phyloP scores from a whole-genome alignment of 2,113 vertebrate species.

The Heliornis fulica region DNA sequence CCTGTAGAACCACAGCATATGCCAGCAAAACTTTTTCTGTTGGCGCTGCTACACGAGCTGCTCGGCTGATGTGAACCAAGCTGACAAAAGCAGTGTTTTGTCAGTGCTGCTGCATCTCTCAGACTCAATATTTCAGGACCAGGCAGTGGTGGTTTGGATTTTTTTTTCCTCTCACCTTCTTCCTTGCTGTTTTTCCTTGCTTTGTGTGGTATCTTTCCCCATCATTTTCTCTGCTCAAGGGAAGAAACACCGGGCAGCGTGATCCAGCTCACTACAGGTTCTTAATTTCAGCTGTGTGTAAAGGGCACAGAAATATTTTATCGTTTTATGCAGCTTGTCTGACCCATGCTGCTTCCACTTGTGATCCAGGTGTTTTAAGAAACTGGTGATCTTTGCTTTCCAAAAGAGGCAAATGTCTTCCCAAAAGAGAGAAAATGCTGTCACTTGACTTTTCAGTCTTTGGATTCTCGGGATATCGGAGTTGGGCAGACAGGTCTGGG shows the following conservation, averaged over 20 bases:
- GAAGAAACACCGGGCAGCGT: not conserved
- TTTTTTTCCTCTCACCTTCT: not conserved
- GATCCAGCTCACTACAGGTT: accelerated
- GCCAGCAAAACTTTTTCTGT: conserved; percentile 22
- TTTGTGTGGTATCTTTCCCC: not conserved
- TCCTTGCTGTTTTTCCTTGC: not conserved
- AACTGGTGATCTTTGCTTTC: not conserved
- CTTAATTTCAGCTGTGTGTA: not conserved
- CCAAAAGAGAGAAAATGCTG: not conserved
- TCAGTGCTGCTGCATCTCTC: not conserved
- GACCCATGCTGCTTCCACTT: not conserved
- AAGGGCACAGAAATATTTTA: not conserved
- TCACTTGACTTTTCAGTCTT: not conserved
- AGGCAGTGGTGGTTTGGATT: not conserved
- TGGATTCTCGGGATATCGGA: not conserved
- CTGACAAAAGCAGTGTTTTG: conserved; percentile 54
- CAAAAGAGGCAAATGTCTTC: not conserved
- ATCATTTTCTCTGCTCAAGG: not conserved
- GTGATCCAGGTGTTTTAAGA: not conserved
- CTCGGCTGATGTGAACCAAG: conserved; percentile 8
- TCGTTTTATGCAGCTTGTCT: not conserved
- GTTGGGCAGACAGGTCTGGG: not conserved
- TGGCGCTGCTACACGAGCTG: not conserved
- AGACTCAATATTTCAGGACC: not conserved
- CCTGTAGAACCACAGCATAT: conserved; percentile 7